Evolutionary conservation across 2,113 vertebrate genomes (phyloP).

Genomic region (Hydrochoerus hydrochaeris): DNA sequence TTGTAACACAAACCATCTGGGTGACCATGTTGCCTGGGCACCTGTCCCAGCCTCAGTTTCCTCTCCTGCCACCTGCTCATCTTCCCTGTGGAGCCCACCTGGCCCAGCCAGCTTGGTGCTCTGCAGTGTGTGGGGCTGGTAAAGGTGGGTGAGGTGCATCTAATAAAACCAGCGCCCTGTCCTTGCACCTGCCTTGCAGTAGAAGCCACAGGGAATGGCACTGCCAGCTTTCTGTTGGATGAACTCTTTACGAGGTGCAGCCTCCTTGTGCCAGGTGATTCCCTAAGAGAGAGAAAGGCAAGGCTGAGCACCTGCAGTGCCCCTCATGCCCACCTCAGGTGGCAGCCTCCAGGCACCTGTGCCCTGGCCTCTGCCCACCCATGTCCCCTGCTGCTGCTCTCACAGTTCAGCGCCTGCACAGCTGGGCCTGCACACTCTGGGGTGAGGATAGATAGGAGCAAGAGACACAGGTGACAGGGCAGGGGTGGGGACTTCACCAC

Average conservation of each 20-base stretch:
- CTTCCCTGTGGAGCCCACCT: not conserved
- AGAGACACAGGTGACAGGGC: not conserved
- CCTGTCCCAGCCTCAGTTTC: not conserved
- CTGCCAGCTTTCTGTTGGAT: not conserved
- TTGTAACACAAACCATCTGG: not conserved
- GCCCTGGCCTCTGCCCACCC: not conserved
- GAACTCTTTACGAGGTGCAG: not conserved
- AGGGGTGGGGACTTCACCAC: accelerated
- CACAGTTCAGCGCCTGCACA: not conserved
- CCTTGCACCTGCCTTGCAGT: not conserved
- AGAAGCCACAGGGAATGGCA: not conserved
- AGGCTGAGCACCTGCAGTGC: not conserved
- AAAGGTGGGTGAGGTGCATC: not conserved
- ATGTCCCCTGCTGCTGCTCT: not conserved
- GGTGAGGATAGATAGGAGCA: accelerated
- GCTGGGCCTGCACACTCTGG: too few relatives aligned
- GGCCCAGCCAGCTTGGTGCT: not conserved
- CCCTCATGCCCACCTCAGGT: not conserved
- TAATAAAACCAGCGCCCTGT: not conserved
- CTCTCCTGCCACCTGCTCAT: not conserved
- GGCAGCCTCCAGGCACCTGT: not conserved
- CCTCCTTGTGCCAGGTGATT: not conserved
- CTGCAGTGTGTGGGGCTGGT: not conserved
- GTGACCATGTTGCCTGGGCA: not conserved
- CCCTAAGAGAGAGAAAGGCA: not conserved